A percentile compares a stretch with the other conserved stretches of the same genome.
phyloP scores from a whole-genome alignment of 2,888 invertebrate genomes.

The Perdita meconis region DNA sequence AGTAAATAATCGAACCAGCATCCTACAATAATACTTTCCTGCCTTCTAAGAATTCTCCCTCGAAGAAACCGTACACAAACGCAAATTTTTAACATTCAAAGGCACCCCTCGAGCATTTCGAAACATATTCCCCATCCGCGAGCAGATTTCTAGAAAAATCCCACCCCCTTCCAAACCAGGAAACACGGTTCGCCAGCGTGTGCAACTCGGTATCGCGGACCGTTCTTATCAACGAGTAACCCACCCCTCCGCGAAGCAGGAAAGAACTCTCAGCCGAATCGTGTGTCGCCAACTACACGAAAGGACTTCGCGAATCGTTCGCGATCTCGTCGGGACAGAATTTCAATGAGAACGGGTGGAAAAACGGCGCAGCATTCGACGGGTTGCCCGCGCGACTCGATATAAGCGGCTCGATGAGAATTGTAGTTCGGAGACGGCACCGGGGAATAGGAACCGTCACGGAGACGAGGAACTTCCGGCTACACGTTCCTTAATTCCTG shows the following conservation, averaged over 20 bases:
- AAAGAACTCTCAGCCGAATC: background rate
- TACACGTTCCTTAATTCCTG: constrained; percentile 28
- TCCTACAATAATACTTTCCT: too few species aligned
- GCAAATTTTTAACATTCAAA: too few species aligned
- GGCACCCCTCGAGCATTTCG: too few species aligned
- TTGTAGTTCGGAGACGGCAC: background rate
- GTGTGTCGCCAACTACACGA: constrained; percentile 6
- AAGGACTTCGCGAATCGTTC: constrained; percentile 35
- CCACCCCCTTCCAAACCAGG: too few species aligned
- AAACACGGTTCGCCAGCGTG: too few species aligned
- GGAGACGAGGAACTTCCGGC: background rate
- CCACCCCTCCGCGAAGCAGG: background rate
- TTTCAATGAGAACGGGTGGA: constrained; percentile 33
- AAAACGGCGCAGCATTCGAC: background rate
- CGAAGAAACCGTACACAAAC: too few species aligned
- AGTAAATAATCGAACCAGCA: too few species aligned
- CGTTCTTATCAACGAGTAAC: too few species aligned
- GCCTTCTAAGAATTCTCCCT: too few species aligned
- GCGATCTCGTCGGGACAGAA: constrained; percentile 30
- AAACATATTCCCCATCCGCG: too few species aligned
- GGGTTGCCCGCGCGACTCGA: background rate
- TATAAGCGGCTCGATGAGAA: constrained; percentile 26
- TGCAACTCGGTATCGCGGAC: too few species aligned
- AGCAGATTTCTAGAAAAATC: too few species aligned
- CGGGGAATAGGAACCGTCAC: constrained; percentile 2